Base-by-base conservation (phyloP, 1,140 invertebrate species). In the Mya arenaria region DNA sequence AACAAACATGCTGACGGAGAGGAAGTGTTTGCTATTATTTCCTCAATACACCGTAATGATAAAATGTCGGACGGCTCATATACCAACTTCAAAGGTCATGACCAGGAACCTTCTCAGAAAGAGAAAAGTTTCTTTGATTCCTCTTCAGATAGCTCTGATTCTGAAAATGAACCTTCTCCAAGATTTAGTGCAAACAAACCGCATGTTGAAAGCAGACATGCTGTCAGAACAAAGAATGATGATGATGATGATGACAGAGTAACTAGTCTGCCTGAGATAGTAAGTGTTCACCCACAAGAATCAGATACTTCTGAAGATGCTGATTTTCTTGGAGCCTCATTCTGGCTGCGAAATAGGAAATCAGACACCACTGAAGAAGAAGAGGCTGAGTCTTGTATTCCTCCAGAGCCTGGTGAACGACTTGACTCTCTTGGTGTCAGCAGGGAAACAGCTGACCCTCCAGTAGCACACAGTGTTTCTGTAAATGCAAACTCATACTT, bases 251-350 rank as follows among this genome's bases (percentile, higher is more conserved):
- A 62, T 44, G 73, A 75, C 48, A 68, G 62, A 41, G 58, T 62
- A 36, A 36, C 69, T 34, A 81, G 78, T 63, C 17, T 81, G 25
- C 56, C 66, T 60, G 41, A 62, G 37, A 56, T 39, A 13, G 23
- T 55, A n/a, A 44, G 4, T 13, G 6, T 52, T 8, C 19, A 19
- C 17, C 56, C 60, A 4, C 15, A 36, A 0, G 56, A 82, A n/a
- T 30, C 37, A 36, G 79, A 81, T 28, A 73, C 68, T 1, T 73
- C 68, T 10, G 68, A 73, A 37, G 69, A 81, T 65, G 72, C 58
- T 55, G 79, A 82, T 65, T 81, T 82, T 74, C 19, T 73, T 23
- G 41, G 56, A n/a, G 69, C 79, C 30, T 82, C 69, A 4, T 82
- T 82, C 13, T 74, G 79, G 79, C 23, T 74, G 23, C 32, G 60